These are phyloP conservation scores for Molanna angustata DNA, from an alignment of 2,888 invertebrate genomes.

Conservation along the genomic window DNA sequence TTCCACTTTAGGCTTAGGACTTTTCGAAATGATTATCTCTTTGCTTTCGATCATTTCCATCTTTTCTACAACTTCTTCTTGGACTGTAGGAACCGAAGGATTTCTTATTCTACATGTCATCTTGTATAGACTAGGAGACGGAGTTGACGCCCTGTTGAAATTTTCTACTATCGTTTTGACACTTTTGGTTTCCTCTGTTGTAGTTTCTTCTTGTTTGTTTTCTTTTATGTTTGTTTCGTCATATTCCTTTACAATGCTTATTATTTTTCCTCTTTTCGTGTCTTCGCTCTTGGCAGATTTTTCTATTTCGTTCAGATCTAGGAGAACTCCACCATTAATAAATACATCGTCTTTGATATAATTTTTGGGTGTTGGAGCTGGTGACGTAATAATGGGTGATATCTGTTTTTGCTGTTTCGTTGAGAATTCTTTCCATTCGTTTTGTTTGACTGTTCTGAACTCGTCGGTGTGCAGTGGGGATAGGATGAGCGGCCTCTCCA, in stretches of 20 bases:
- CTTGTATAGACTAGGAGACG: conserved; percentile 17
- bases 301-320: conserved; percentile 43
- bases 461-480: conserved; percentile 44
- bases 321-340: conserved; percentile 25
- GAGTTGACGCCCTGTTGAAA: conserved; percentile 16
- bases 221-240: conserved; percentile 45
- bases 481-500: conserved; percentile 47
- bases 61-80: neutral
- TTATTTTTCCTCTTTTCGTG: neutral
- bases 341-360: conserved; percentile 13
- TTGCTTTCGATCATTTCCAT: neutral
- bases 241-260: conserved; percentile 31
- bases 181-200: conserved; percentile 11
- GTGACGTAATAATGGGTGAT: neutral
- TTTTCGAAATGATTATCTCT: neutral
- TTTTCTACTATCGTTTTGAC: conserved; percentile 23
- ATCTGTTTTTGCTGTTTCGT: neutral
- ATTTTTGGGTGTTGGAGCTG: neutral
- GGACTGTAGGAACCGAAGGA: conserved; percentile 10
- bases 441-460: conserved; percentile 36
- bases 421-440: conserved; percentile 10
- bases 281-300: conserved; percentile 39
- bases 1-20: neutral
- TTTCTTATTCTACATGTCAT: conserved; percentile 16
- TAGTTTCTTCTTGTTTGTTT: neutral